These are phyloP conservation scores for Drymonia ruficornis DNA, from an alignment of 2,888 invertebrate genomes.

Conservation along the genomic window DNA sequence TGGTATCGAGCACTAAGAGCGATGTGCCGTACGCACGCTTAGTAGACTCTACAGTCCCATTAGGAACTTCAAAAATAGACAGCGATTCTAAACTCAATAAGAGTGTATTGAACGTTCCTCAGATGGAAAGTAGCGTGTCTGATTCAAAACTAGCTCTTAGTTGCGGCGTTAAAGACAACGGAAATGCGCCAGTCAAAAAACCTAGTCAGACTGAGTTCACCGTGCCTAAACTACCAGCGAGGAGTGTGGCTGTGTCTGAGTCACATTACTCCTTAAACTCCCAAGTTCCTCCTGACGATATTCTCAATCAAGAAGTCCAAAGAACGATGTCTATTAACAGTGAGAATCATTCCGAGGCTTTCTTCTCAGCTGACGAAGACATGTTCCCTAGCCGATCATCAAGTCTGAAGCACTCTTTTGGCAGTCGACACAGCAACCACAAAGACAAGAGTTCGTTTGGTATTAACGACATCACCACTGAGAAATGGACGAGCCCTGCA, in stretches of 20 bases:
- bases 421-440: conserved; percentile 74
- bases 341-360: conserved; percentile 96
- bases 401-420: conserved; percentile 87
- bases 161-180: conserved; percentile 86
- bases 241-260: conserved; percentile 86
- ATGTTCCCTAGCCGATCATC: conserved; percentile 88
- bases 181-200: conserved; percentile 60
- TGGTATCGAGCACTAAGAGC: conserved; percentile 78
- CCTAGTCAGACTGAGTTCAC: conserved; percentile 54
- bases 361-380: conserved; percentile 97
- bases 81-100: conserved; percentile 89
- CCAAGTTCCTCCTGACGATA: conserved; percentile 84
- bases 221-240: conserved; percentile 73
- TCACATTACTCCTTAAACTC: conserved; percentile 88
- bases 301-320: conserved; percentile 87
- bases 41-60: conserved; percentile 87
- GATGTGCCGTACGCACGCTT: conserved; percentile 93
- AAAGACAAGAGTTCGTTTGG: conserved; percentile 85
- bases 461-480: conserved; percentile 69
- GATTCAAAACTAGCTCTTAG: conserved; percentile 94
- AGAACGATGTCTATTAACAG: conserved; percentile 94
- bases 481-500: conserved; percentile 71
- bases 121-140: conserved; percentile 92
- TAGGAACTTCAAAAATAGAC: conserved; percentile 86
- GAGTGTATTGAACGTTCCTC: conserved; percentile 82